Evolutionary conservation across 2,888 invertebrate genomes (phyloP).

Genomic region (Lissocephala sabroskyi): DNA sequence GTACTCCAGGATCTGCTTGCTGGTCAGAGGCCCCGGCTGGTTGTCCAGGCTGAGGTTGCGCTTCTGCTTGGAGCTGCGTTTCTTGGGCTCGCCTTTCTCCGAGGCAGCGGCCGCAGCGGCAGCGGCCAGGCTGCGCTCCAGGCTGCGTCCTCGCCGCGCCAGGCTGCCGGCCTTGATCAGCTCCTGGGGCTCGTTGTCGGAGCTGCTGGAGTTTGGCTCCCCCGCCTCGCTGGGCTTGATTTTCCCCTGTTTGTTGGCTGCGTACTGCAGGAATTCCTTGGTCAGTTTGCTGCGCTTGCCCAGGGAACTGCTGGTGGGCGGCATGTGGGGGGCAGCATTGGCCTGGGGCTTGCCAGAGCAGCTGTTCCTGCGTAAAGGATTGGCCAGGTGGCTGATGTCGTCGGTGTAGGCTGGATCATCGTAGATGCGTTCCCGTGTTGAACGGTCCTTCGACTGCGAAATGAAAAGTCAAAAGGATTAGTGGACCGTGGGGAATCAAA

Average conservation of each 20-base stretch:
- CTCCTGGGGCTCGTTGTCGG: slow-evolving; percentile 53
- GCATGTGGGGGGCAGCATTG: no score
- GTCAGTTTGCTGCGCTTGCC: slow-evolving; percentile 62
- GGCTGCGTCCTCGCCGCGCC: slow-evolving; percentile 63
- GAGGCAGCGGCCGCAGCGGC: slow-evolving; percentile 1
- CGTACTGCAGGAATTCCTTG: slow-evolving; percentile 60
- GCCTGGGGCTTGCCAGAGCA: slow-evolving; percentile 32
- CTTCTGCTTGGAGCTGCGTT: slow-evolving; percentile 67
- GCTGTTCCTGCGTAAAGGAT: slow-evolving; percentile 66
- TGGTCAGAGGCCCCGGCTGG: slow-evolving; percentile 4
- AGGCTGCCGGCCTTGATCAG: slow-evolving; percentile 32
- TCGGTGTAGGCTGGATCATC: slow-evolving; percentile 73
- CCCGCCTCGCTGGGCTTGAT: slow-evolving; percentile 7
- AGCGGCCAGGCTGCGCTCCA: slow-evolving; percentile 54
- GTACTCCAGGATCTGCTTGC: slow-evolving; percentile 17
- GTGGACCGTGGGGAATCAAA: not conserved
- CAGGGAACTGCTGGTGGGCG: slow-evolving; percentile 46
- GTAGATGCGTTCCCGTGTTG: slow-evolving; percentile 69
- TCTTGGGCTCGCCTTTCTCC: slow-evolving; percentile 52
- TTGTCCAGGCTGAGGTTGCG: slow-evolving; percentile 68
- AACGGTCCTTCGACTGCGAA: slow-evolving; percentile 68
- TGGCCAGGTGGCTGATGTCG: slow-evolving; percentile 72
- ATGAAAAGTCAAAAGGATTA: not conserved
- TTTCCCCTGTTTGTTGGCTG: slow-evolving; percentile 44
- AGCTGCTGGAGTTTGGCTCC: slow-evolving; percentile 60